A percentile compares a stretch with the other conserved stretches of the same genome.
phyloP scores from a whole-genome alignment of 2,113 vertebrate genomes.

The Ailurus styani region DNA sequence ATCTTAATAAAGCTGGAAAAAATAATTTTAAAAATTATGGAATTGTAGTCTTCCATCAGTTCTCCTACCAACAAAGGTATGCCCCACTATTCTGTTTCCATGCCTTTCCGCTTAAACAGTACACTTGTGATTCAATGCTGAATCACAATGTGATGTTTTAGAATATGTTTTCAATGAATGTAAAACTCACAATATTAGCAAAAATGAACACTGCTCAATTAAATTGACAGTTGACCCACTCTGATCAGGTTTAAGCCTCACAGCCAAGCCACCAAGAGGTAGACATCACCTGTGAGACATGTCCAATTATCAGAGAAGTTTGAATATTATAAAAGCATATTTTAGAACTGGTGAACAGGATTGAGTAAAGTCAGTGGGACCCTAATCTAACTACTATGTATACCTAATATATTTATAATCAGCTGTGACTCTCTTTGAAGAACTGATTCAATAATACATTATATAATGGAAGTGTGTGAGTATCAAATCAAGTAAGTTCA shows the following conservation, averaged over 20 bases:
- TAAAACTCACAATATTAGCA: not conserved
- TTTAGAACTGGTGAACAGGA: not conserved
- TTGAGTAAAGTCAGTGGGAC: not conserved
- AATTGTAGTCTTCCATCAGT: not conserved
- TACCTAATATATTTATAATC: not conserved
- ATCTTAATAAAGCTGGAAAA: not conserved
- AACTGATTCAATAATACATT: not conserved
- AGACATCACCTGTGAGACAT: not conserved
- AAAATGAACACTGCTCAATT: not conserved
- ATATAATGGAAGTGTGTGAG: not conserved
- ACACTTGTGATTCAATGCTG: not conserved
- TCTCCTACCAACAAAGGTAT: not conserved
- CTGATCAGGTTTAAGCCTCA: not conserved
- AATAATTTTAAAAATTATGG: not conserved
- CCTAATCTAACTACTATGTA: not conserved
- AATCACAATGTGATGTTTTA: not conserved
- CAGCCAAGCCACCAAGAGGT: not conserved
- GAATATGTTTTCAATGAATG: not conserved
- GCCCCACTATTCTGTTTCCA: not conserved
- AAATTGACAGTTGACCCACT: not conserved
- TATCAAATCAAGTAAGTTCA: not conserved
- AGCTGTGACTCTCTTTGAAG: not conserved
- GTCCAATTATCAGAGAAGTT: not conserved
- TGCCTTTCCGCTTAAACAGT: not conserved
- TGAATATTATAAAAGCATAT: not conserved